A percentile compares a stretch with the other conserved stretches of the same genome.
phyloP scores from a whole-genome alignment of 2,888 invertebrate genomes.

The Andrena fulva region DNA sequence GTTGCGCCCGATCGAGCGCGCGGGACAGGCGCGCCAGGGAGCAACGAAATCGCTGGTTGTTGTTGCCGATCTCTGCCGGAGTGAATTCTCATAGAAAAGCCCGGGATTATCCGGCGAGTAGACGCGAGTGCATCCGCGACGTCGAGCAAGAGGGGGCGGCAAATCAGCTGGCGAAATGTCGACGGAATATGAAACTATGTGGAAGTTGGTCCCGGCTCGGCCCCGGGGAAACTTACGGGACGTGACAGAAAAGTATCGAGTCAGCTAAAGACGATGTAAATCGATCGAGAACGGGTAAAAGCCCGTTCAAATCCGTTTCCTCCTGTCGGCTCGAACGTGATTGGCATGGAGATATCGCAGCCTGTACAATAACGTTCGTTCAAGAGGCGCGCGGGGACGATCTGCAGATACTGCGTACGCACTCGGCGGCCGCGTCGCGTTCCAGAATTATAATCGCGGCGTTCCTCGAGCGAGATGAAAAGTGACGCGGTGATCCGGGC shows the following conservation, averaged over 20 bases:
- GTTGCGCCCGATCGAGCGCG: conserved; percentile 10
- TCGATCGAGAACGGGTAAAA: conserved; percentile 43
- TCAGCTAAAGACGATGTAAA: conserved; percentile 45
- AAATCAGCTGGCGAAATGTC: conserved; percentile 35
- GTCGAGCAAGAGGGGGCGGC: no score
- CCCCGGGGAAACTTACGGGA: conserved; percentile 9
- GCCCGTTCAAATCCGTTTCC: conserved; percentile 32
- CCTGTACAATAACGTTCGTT: neutral
- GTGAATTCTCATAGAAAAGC: neutral
- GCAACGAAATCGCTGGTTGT: neutral
- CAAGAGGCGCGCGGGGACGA: neutral
- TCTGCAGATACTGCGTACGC: neutral
- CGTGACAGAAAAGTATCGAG: conserved; percentile 31
- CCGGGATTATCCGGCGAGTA: neutral
- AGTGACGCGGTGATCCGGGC: no score
- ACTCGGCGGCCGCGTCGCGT: neutral
- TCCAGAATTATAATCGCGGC: neutral
- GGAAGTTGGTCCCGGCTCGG: conserved; percentile 6
- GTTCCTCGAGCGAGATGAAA: neutral
- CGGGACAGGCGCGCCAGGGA: neutral
- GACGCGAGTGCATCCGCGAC: neutral
- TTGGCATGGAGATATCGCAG: conserved; percentile 30
- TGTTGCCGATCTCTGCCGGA: neutral
- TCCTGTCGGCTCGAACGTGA: conserved; percentile 51
- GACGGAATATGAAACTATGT: conserved; percentile 41